Conservation (phyloP, 2,797 vertebrate genomes). For the Ispidina lecontei region DNA sequence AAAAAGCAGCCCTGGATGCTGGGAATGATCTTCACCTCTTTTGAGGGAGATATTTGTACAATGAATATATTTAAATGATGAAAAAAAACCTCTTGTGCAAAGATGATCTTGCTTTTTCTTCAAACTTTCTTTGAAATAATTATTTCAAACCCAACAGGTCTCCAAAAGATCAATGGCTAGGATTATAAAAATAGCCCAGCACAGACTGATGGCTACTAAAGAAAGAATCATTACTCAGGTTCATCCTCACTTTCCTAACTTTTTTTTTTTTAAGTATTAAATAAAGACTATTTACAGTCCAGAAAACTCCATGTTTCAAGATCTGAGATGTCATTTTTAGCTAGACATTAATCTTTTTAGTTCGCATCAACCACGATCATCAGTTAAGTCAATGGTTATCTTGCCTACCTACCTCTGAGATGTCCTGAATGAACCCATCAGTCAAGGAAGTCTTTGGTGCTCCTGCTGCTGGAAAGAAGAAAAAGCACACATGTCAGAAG, state of each 20-base stretch:
- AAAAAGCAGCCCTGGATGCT: neutral
- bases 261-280: neutral
- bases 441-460: conserved; percentile 1
- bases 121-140: conserved; percentile 54
- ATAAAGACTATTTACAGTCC: conserved; percentile 23
- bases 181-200: conserved; percentile 48
- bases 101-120: conserved; percentile 4
- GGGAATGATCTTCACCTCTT: conserved; percentile 25
- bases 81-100: neutral
- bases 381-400: conserved; percentile 12
- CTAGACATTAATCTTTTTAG: neutral
- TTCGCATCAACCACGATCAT: neutral
- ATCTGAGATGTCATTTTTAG: conserved; percentile 23
- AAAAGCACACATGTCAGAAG: neutral
- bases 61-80: neutral
- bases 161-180: conserved; percentile 42
- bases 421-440: conserved; percentile 11
- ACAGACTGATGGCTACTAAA: neutral
- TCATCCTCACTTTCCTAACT: neutral
- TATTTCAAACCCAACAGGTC: conserved; percentile 59
- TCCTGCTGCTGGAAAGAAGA: neutral
- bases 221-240: conserved; percentile 14
- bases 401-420: neutral
- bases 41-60: conserved; percentile 17
- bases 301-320: conserved; percentile 17